A percentile compares a stretch with the other conserved stretches of the same genome.
Evolutionary conservation across 1,140 invertebrate species (phyloP).

Genomic region (Drosophila punjabiensis): DNA sequence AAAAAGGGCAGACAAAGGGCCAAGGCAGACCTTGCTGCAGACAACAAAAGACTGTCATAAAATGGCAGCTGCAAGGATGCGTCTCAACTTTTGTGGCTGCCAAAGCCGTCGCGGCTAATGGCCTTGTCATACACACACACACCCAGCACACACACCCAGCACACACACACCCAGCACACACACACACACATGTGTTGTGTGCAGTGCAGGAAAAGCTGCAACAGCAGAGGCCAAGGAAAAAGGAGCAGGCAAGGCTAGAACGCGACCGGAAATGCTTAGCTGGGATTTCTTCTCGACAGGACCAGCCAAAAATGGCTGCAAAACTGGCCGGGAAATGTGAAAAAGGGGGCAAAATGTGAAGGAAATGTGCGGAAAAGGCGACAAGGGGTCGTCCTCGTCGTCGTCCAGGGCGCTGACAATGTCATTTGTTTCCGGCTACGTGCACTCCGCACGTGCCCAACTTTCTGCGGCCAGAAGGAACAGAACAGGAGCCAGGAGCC

Average conservation of each 20-base stretch:
- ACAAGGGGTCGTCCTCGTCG: constrained; percentile 1
- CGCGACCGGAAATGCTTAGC: constrained; percentile 77
- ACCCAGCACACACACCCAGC: background rate
- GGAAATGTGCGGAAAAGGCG: background rate
- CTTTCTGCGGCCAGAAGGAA: constrained; percentile 31
- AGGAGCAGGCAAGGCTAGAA: constrained; percentile 40
- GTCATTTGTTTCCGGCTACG: constrained; percentile 81
- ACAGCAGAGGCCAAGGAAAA: constrained; percentile 23
- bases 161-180: constrained; percentile 1
- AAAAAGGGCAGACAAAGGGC: constrained; percentile 12
- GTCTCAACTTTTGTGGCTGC: constrained; percentile 35
- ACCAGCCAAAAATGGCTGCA: constrained; percentile 9
- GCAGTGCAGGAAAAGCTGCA: constrained; percentile 17
- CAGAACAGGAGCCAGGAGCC: background rate
- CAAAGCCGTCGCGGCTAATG: constrained; percentile 67
- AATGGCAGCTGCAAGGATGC: constrained; percentile 66
- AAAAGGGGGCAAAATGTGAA: background rate
- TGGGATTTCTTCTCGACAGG: constrained; percentile 68
- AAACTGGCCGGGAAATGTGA: constrained; percentile 8
- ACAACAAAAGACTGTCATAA: constrained; percentile 76
- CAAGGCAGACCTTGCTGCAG: constrained; percentile 21
- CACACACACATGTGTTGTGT: background rate
- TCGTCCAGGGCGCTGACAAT: constrained; percentile 69
- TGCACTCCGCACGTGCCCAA: constrained; percentile 69
- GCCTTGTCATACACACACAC: constrained; percentile 56